Conservation (phyloP, 2,888 invertebrate genomes). For the Balanococcus diminutus region DNA sequence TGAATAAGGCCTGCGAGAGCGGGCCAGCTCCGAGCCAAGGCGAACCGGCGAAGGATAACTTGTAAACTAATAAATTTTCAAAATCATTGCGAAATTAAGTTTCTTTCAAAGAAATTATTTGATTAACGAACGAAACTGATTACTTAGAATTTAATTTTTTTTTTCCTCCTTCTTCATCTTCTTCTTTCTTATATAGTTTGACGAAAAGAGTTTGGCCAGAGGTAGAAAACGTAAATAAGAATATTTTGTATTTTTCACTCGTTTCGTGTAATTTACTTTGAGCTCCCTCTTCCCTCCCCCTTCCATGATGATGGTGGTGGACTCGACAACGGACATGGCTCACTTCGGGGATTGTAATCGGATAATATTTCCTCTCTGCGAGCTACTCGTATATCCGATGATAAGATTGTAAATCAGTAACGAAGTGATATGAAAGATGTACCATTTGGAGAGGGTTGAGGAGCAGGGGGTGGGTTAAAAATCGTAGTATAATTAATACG, state of each 20-base stretch:
- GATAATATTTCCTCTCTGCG: neutral
- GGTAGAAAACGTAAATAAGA: neutral
- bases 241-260: constrained; percentile 10
- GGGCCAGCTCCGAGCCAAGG: too few relatives aligned
- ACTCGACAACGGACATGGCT: neutral
- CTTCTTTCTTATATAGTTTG: neutral
- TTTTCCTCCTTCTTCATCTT: neutral
- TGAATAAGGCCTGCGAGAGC: constrained; percentile 31
- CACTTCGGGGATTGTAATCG: constrained; percentile 3
- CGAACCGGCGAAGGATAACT: neutral
- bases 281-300: too few relatives aligned
- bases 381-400: neutral
- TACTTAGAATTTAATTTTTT: constrained; percentile 1
- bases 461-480: neutral
- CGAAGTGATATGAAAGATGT: too few relatives aligned
- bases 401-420: neutral
- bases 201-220: neutral
- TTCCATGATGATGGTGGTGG: too few relatives aligned
- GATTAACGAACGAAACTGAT: constrained; percentile 48
- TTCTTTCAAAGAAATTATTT: constrained; percentile 51
- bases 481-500: neutral
- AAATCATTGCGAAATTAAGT: constrained; percentile 51
- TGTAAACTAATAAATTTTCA: constrained; percentile 53
- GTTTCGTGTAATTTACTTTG: constrained; percentile 18
- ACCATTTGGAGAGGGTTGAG: too few relatives aligned